Evolutionary conservation across 2,797 vertebrate species (phyloP), one percentile per base, ranked within the genome.

Genomic region (Podarcis siculus): DNA sequence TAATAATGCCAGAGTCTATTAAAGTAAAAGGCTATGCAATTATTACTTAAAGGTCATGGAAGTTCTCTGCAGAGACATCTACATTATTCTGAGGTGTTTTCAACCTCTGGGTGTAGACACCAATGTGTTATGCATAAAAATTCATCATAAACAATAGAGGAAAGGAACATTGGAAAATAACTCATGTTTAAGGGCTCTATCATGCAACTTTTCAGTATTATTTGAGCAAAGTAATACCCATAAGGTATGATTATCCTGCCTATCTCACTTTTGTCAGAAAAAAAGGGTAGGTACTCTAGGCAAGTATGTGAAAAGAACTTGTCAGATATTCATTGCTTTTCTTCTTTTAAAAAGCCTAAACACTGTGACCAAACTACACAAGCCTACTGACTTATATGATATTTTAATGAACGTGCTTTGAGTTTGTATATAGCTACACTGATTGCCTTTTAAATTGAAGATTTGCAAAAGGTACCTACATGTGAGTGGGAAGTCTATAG

Each of bases 41-140:
- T 93, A 88, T 94, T 91, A 90, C 61, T 87, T 93, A 94, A 94
- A 96, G 91, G 89, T 94, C 93, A 94, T 1, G 12, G 25, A 88
- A 91, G 76, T 87, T 79, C 76, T 88, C 37, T 90, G 2, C 17
- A 25, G 27, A 80, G 91, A 86, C 85, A 92, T 85, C 77, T 91
- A 30, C 89, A 71, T 90, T 89, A 71, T 3, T 25, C 10, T 72
- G 72, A 58, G 88, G 35, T 89, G 64, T 83, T 92, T 85, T 87
- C 67, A 90, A 2, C 86, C 73, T 89, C 87, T 69, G 64, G 73
- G 75, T 90, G 75, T 35, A 83, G n/a, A 85, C 25, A 82, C 1
- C 32, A 49, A 23, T 21, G 49, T 2, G 27, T 75, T 78, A 61
- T 83, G 15, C 81, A 85, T 69, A 91, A 39, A 90, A 91, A 85